Base-by-base conservation (phyloP, 2,888 invertebrate genomes). In the Ennomos quercinarius region DNA sequence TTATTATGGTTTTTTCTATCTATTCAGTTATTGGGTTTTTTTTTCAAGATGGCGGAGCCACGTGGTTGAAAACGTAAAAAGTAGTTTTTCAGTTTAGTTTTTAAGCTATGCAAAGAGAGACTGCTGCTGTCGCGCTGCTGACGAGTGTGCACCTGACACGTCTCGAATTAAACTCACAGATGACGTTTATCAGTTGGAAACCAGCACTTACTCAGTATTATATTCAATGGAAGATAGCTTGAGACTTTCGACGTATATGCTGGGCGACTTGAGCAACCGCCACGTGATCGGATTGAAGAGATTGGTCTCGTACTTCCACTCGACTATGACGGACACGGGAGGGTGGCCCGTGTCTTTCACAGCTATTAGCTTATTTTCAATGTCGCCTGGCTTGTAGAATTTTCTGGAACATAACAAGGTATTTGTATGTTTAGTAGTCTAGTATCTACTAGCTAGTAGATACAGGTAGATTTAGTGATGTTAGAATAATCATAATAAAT, bases 241-340 rank as follows among this genome's bases (percentile, higher is more conserved):
- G 41, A 97, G 86, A 63, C 95, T 95, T 57, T 95, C 95, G 47
- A 97, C 87, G 78, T 95, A 96, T 54, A 97, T 95, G 64, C 95
- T 94, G 0, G 97, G 96, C 6, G 95, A 95, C 56, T 95, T 94
- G 9, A 97, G 84, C 39, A 97, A 84, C 57, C 97, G 93, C 97
- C 97, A 97, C 0, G 97, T 97, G 66, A 97, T 93, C 0, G 97
- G 96, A 84, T 97, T 97, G 70, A 97, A 94, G 17, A 96, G 83
- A 64, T 95, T 96, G 3, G 95, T 95, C 72, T 95, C 95, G 73
- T 96, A 97, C 72, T 95, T 95, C 97, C 97, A 97, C 72, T 95
- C 94, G 1, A 97, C 94, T 66, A 95, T 94, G 0, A 95, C 95
- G 0, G 95, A 94, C 58, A 94, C 92, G 2, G 96, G 94, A 36